A percentile compares a stretch with the other conserved stretches of the same genome.
Conservation (phyloP, 2,113 vertebrate species). For the Myxocyprinus asiaticus region DNA sequence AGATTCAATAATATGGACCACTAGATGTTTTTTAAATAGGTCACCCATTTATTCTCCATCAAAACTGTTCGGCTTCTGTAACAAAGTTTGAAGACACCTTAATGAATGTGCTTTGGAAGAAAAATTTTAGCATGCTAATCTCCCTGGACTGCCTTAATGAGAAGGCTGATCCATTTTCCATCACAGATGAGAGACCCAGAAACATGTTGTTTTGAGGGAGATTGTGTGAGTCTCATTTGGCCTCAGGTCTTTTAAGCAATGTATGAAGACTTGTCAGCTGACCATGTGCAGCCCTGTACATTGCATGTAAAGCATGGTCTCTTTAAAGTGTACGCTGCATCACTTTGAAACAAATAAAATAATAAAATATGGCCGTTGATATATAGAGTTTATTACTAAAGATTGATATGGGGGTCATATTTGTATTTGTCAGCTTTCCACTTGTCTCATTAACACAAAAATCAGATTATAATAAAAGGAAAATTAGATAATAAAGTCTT, state of each 20-base stretch:
- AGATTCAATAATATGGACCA: not conserved
- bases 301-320: not conserved
- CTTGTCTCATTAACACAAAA: not conserved
- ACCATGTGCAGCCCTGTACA: not conserved
- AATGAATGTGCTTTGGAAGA: constrained; percentile 16
- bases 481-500: too few relatives aligned
- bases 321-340: not conserved
- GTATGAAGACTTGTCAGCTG: not conserved
- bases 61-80: constrained; percentile 39
- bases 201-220: not conserved
- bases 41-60: constrained; percentile 44
- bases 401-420: not conserved
- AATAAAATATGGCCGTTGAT: not conserved
- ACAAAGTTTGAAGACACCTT: constrained; percentile 24
- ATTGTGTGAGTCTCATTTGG: not conserved
- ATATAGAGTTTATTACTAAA: not conserved
- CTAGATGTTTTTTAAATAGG: constrained; percentile 19
- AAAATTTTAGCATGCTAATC: constrained; percentile 34
- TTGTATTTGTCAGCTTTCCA: not conserved
- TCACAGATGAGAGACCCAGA: constrained; percentile 36
- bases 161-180: constrained; percentile 41
- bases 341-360: not conserved
- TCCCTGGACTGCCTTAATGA: constrained; percentile 27
- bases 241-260: not conserved
- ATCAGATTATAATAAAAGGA: not conserved